A percentile compares a stretch with the other conserved stretches of the same genome.
Conservation (phyloP, 1,140 invertebrate species). For the Calycopis cecrops region DNA sequence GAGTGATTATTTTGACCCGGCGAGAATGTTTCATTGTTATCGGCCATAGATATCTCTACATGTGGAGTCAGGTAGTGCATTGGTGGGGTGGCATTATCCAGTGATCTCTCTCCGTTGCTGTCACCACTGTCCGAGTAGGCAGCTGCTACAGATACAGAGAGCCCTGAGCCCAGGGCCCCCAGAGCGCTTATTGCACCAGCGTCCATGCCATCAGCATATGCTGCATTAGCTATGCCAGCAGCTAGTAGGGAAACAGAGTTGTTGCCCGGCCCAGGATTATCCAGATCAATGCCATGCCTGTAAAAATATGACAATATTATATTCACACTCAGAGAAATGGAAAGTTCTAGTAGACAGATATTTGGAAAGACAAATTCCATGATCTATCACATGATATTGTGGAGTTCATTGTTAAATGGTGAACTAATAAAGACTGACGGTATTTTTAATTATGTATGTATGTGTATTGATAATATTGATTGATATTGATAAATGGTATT, state of each 20-base stretch:
- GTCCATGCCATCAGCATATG: conserved; percentile 75
- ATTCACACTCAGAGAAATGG: too few species aligned
- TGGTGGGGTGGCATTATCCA: conserved; percentile 88
- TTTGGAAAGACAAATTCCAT: too few species aligned
- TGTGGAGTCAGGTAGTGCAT: conserved; percentile 93
- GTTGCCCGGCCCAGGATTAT: conserved; percentile 88
- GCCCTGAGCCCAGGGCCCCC: conserved; percentile 71
- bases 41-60: conserved; percentile 91
- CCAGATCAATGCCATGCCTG: conserved; percentile 91
- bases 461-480: too few species aligned
- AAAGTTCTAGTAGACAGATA: too few species aligned
- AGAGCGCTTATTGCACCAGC: conserved; percentile 72
- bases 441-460: too few species aligned
- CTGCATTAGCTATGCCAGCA: conserved; percentile 77
- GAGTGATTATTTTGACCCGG: conserved; percentile 65
- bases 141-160: conserved; percentile 77
- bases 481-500: too few species aligned
- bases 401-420: too few species aligned
- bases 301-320: conserved; percentile 11
- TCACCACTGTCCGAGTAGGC: conserved; percentile 87
- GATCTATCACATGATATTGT: too few species aligned
- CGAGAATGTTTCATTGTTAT: conserved; percentile 76
- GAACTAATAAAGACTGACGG: too few species aligned
- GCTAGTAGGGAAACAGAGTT: conserved; percentile 80
- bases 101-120: conserved; percentile 83